Percentiles rank a stretch among this genome's conserved stretches.
These are phyloP conservation scores for Catocala nupta DNA, from an alignment of 2,888 invertebrate species.

Conservation along the genomic window DNA sequence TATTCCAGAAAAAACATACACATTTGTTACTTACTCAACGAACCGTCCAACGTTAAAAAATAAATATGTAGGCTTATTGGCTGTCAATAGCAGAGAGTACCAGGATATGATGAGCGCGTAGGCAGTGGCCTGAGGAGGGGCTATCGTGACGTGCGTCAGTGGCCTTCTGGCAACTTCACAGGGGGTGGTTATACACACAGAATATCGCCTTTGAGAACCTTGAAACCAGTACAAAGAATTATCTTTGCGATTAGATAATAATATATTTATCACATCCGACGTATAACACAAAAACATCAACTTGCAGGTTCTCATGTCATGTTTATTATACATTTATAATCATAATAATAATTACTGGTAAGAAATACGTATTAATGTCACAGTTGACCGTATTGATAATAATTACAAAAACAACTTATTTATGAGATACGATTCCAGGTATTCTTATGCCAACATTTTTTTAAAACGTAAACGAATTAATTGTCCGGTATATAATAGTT, in stretches of 20 bases:
- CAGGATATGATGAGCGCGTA: slow-evolving; percentile 58
- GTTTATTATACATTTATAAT: too few species aligned
- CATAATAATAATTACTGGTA: too few species aligned
- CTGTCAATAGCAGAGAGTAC: slow-evolving; percentile 67
- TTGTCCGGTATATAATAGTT: too few species aligned
- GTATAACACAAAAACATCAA: too few species aligned
- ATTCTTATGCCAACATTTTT: too few species aligned
- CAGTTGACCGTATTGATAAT: too few species aligned
- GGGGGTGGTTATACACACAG: slow-evolving; percentile 36
- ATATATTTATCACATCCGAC: background rate
- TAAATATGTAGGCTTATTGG: slow-evolving; percentile 55
- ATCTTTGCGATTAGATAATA: background rate
- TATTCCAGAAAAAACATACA: slow-evolving; percentile 10
- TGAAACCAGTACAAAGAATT: background rate
- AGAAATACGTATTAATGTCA: too few species aligned
- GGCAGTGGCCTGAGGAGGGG: slow-evolving; percentile 42
- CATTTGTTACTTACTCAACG: slow-evolving; percentile 6
- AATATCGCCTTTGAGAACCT: slow-evolving; percentile 27
- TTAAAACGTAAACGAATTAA: too few species aligned
- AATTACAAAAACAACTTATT: too few species aligned
- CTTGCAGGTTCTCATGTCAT: too few species aligned
- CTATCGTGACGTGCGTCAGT: slow-evolving; percentile 59
- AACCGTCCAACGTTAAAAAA: slow-evolving; percentile 10
- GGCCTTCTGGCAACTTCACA: slow-evolving; percentile 42
- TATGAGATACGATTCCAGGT: too few species aligned